Evolutionary conservation across 2,113 vertebrate genomes (phyloP), one percentile per base, ranked within the genome.

Genomic region (Brachirus orientalis): DNA sequence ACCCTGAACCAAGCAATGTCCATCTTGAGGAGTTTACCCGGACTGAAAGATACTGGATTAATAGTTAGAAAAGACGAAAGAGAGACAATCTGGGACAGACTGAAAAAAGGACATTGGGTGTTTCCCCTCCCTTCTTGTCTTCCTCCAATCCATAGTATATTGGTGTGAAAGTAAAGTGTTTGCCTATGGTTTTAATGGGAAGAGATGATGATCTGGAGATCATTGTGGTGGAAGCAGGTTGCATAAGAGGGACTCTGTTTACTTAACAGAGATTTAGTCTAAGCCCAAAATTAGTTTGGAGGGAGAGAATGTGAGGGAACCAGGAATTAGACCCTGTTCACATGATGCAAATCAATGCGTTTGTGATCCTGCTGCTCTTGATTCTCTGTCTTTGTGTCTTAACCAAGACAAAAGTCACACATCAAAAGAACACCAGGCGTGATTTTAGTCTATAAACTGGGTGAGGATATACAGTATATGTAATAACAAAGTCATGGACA

Each of bases 161-260:
- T 91, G 92, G 91, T 92, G 91, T 89, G 28, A 57, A 92, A 95
- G 94, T 94, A 94, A 95, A 94, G 95, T 98, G 95, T 98, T 96
- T 98, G 95, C 93, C 89, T 89, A 94, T 3, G 94, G 95, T 95
- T 96, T 99, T 98, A 98, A 97, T 98, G 95, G 96, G 93, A 90
- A 93, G 93, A 93, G 95, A 95, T 97, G 94, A 95, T 97, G 94
- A 95, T 94, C 92, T 93, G 88, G 81, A 89, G 93, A 96, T 97
- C 95, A 96, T 96, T 93, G 94, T 86, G 88, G 91, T 64, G 82
- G 70, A 79, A 75, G 75, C 64, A 36, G 67, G 61, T 53, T 75
- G 78, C 62, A 78, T 80, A 80, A 80, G 80, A 89, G 90, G 75
- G 93, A 91, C 72, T 79, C 92, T 97, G 94, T 98, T 98, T 96